phyloP scores from a whole-genome alignment of 2,797 vertebrate genomes.

The Acanthis flammea region DNA sequence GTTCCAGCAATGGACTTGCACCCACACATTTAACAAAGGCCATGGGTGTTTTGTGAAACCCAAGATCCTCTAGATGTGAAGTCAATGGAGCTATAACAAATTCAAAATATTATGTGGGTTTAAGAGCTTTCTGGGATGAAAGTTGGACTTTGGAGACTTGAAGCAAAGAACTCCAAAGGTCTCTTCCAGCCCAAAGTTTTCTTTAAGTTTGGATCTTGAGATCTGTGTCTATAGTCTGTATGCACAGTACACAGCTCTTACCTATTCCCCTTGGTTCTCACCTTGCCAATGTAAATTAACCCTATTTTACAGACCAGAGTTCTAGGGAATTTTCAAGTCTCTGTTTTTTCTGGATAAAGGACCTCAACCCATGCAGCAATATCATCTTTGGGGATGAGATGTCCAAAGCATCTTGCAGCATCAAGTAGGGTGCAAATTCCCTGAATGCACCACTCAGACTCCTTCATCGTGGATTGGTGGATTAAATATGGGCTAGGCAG shows the following conservation, averaged over 20 bases:
- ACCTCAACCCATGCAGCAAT: not conserved
- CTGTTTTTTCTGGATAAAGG: not conserved
- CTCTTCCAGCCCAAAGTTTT: not conserved
- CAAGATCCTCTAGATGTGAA: not conserved
- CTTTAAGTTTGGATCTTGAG: not conserved
- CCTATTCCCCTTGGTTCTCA: not conserved
- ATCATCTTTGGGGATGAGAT: not conserved
- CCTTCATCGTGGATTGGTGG: not conserved
- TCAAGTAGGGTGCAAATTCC: not conserved
- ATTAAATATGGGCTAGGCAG: not conserved
- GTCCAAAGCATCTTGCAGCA: not conserved
- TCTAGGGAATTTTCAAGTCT: not conserved
- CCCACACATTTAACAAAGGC: not conserved
- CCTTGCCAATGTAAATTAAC: not conserved
- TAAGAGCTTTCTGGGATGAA: not conserved
- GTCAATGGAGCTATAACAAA: not conserved
- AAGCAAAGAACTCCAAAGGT: not conserved
- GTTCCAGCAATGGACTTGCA: not conserved
- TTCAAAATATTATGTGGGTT: not conserved
- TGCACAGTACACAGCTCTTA: accelerated
- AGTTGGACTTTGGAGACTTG: not conserved
- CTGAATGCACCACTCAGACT: not conserved
- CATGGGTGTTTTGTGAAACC: not conserved
- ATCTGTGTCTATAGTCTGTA: not conserved
- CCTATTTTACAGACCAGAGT: not conserved